Base-by-base conservation (phyloP, 1,140 invertebrate genomes). In the Drosophila santomea region DNA sequence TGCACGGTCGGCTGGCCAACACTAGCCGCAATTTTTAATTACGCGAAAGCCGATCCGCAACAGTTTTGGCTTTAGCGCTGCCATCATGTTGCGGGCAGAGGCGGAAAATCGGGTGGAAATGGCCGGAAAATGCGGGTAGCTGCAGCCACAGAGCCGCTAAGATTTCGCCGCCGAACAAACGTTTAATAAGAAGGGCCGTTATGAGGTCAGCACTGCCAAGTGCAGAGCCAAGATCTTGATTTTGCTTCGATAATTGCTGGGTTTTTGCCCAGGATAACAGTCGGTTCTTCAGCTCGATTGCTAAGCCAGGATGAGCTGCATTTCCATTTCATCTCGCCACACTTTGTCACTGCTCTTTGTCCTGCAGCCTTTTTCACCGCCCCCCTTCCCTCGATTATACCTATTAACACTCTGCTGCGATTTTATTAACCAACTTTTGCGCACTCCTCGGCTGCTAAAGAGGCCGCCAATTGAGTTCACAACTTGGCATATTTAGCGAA, bases 11-110 rank as follows among this genome's bases (percentile, higher is more conserved):
- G 50, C 62, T 62, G 61, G 50, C 77, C 54, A 75, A 58, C 66
- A 68, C 56, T 79, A 41, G 76, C 83, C 83, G 69, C 83, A 88
- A 74, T 88, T 88, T 88, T 88, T 88, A 88, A 88, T 88, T 88
- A 88, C 84, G 83, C 83, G 84, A 86, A 86, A 88, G 84, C 83
- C 81, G 84, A 88, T 78, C 83, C 76, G 83, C 83, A 76, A 86
- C 84, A 86, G 83, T 86, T 88, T 88, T 89, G 80, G 80, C 76
- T 84, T 73, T 88, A 68, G 45, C 36, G n/a, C 43, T 52, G 39
- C 48, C 41, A 82, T 71, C 75, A 68, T 78, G 78, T 74, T 76
- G 69, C 72, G 57, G 81, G 38, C 55, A 45, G 15, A 20, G 28
- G 32, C 17, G 38, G n/a, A 43, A 45, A 63, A 63, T 63, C 28